These are phyloP conservation scores for Listronotus oregonensis DNA, from an alignment of 1,140 invertebrate species.

Conservation along the genomic window DNA sequence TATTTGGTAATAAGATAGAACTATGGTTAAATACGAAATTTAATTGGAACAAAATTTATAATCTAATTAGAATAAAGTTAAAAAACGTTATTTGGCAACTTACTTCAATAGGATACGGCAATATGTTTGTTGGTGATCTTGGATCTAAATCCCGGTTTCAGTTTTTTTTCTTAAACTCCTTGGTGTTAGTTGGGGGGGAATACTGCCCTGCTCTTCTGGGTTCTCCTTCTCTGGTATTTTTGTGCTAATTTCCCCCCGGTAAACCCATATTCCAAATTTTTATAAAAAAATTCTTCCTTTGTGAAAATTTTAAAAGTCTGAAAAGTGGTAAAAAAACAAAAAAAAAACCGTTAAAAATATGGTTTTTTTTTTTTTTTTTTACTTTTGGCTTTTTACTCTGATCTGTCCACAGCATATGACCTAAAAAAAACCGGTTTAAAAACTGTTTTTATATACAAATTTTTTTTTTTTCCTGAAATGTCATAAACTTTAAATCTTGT, in stretches of 20 bases:
- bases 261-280: not conserved
- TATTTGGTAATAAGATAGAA: too few species aligned
- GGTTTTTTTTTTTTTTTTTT: not conserved
- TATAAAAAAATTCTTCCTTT: too few species aligned
- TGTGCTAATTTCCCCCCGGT: not conserved
- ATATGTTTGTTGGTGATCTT: conserved; percentile 57
- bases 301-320: too few species aligned
- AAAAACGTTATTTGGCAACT: too few species aligned
- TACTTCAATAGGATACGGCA: conserved; percentile 56
- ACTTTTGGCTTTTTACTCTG: not conserved
- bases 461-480: too few species aligned
- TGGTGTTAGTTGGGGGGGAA: conserved; percentile 42
- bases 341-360: not conserved
- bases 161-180: conserved; percentile 11
- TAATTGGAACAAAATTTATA: too few species aligned
- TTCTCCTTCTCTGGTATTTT: not conserved
- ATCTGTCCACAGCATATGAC: not conserved
- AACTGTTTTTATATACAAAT: too few species aligned
- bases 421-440: too few species aligned
- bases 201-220: conserved; percentile 13
- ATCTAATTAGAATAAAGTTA: too few species aligned
- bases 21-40: too few species aligned
- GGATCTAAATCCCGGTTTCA: conserved; percentile 49
- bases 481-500: too few species aligned
- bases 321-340: too few species aligned